Evolutionary conservation across 2,888 invertebrate species (phyloP), one percentile per base, ranked within the genome.

Genomic region (Agonopterix heracliana): DNA sequence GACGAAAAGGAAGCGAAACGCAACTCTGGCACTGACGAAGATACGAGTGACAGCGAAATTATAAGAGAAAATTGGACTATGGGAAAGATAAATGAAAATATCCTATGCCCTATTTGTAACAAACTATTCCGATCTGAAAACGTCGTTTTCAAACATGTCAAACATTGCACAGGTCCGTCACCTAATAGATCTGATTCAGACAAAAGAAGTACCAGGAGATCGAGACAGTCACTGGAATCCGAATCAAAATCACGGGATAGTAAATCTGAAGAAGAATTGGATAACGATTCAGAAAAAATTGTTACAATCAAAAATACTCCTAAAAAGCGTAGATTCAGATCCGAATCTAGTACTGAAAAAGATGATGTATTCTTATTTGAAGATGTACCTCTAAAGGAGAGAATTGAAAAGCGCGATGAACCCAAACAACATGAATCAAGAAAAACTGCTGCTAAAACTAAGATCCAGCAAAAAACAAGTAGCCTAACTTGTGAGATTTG

Each of bases 31-130:
- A 75, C 74, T 35, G 78, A 80, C 42, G 71, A 74, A 12, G 64
- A 66, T 3, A 68, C 63, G 47, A 71, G 63, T 49, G 73, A 70
- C 14, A 75, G 69, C 34, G 79, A 68, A 63, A 69, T 80, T 8
- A 65, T 85, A 5, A 75, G 72, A 64, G 86, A 84, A 68, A 87
- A 87, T 62, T 88, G 87, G 88, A 87, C 87, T 1, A 86, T 87
- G 86, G 89, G 89, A n/a, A 89, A 87, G 73, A 89, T 89, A 43
- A 86, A 89, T 61, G 88, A 89, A 61, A 86, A 88, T 53, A 88
- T 89, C 42, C 77, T 88, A 13, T 89, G 89, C 54, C 89, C 89
- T 9, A 89, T 89, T 53, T 89, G 89, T 53, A 77, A 76, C 54
- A 89, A 89, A 66, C 62, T 88, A 13, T 89, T 89, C 60, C 73